These are phyloP conservation scores for Phenganax stokvisi DNA, from an alignment of 92 coral and sea anemone species.

Conservation along the genomic window DNA sequence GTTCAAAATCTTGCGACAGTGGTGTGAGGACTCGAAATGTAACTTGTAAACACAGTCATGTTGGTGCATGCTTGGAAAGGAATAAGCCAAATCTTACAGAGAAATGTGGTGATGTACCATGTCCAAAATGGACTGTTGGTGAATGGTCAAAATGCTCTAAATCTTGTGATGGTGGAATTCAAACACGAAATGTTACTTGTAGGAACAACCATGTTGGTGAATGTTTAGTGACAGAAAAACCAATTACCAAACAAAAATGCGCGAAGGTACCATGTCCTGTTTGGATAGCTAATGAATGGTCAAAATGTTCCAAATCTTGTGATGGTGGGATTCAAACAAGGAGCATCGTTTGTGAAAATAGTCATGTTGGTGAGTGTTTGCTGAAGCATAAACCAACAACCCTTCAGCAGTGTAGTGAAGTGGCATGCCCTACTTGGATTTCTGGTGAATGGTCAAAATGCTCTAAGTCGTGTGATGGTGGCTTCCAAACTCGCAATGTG, in stretches of 20 bases:
- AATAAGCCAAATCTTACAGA: neutral
- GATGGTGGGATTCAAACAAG: slow-evolving; percentile 45
- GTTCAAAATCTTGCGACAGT: slow-evolving; percentile 46
- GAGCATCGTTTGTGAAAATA: slow-evolving; percentile 27
- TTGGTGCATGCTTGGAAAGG: slow-evolving; percentile 11
- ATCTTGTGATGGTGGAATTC: slow-evolving; percentile 46
- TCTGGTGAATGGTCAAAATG: slow-evolving; percentile 27
- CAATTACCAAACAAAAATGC: neutral
- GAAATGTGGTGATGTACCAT: slow-evolving; percentile 27
- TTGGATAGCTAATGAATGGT: slow-evolving; percentile 27
- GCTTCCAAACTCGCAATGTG: slow-evolving; percentile 37
- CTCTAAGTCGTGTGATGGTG: slow-evolving; percentile 45
- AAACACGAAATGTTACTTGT: slow-evolving; percentile 38
- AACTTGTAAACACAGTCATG: slow-evolving; percentile 33
- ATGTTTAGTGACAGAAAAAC: slow-evolving; percentile 8
- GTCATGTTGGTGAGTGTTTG: slow-evolving; percentile 16
- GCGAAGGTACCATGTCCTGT: slow-evolving; percentile 33
- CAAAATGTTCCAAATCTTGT: slow-evolving; percentile 34
- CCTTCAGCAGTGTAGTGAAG: slow-evolving; percentile 14
- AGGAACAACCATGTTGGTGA: slow-evolving; percentile 21
- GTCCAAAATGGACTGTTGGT: slow-evolving; percentile 22
- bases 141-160: slow-evolving; percentile 33
- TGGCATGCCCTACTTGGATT: slow-evolving; percentile 33
- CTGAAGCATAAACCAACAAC: neutral
- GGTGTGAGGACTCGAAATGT: slow-evolving; percentile 38